Conservation (phyloP, 2,888 invertebrate species). For the Pseudococcus jackbeardsleyi region DNA sequence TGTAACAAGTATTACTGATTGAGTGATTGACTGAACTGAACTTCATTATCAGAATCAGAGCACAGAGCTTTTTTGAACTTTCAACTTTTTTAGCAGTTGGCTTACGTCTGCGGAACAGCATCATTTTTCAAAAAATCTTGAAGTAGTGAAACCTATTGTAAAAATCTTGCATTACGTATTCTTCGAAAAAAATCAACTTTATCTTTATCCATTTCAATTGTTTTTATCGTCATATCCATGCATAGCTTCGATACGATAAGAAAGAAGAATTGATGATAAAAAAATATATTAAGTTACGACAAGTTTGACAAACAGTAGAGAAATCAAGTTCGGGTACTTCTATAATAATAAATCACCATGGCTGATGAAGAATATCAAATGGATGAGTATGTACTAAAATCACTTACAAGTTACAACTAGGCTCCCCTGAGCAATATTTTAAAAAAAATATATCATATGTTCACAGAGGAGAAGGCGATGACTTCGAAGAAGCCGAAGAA, state of each 20-base stretch:
- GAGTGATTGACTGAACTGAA: no score
- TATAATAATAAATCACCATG: constrained; percentile 72
- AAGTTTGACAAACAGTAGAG: not conserved
- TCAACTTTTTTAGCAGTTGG: not conserved
- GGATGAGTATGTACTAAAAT: constrained; percentile 77
- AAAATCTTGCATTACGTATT: not conserved
- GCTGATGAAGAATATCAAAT: constrained; percentile 90
- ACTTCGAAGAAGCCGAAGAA: constrained; percentile 91
- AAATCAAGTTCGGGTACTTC: not conserved
- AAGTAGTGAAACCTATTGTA: not conserved
- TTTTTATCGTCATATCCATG: not conserved
- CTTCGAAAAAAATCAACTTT: not conserved
- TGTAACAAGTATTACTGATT: no score
- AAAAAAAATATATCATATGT: constrained; percentile 52
- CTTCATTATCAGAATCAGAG: not conserved
- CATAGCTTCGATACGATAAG: not conserved
- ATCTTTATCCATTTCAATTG: not conserved
- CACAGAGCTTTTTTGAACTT: no score
- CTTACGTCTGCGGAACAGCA: not conserved
- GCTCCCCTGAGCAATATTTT: constrained; percentile 35
- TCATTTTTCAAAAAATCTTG: no score
- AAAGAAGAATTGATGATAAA: not conserved
- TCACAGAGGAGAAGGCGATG: constrained; percentile 78
- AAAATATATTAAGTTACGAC: no score
- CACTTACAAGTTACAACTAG: not conserved